phyloP scores from a whole-genome alignment of 2,888 invertebrate genomes.

The Aethes cnicana region DNA sequence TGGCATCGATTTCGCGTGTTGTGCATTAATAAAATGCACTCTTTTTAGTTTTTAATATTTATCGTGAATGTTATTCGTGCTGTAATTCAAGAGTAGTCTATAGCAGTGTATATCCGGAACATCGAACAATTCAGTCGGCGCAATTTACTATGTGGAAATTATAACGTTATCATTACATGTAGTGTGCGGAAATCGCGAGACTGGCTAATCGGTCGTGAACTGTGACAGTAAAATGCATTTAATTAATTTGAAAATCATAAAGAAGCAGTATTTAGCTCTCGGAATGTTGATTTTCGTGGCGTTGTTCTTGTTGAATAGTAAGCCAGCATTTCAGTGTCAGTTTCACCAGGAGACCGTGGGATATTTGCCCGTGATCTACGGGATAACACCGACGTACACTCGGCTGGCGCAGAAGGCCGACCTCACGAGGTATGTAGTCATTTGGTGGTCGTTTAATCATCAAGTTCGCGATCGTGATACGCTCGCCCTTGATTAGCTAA shows the following conservation, averaged over 20 bases:
- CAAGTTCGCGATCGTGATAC: conserved; percentile 49
- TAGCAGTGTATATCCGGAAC: too few relatives aligned
- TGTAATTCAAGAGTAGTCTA: too few relatives aligned
- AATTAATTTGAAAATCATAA: conserved; percentile 55
- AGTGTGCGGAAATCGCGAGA: conserved; percentile 19
- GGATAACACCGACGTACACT: conserved; percentile 95
- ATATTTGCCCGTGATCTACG: conserved; percentile 89
- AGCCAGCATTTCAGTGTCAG: conserved; percentile 73
- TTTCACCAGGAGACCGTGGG: conserved; percentile 59
- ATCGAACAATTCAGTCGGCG: too few relatives aligned
- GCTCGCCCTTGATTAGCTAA: conserved; percentile 60
- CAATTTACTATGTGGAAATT: conserved; percentile 18
- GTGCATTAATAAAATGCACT: too few relatives aligned
- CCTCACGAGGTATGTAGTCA: conserved; percentile 86
- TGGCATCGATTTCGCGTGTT: too few relatives aligned
- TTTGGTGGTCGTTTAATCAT: too few relatives aligned
- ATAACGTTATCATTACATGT: conserved; percentile 20
- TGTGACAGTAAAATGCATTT: conserved; percentile 68
- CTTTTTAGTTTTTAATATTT: too few relatives aligned
- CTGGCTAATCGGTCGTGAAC: conserved; percentile 24
- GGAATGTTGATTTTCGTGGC: conserved; percentile 73
- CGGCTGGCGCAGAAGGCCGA: conserved; percentile 96
- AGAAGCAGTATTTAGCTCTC: conserved; percentile 74
- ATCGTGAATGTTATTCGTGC: too few relatives aligned
- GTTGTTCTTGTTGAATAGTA: conserved; percentile 72